Evolutionary conservation across 53 echinoderm and acorn worm species (phyloP), one percentile per base, ranked within the genome.

Genomic region (Echinarachnius parma): DNA sequence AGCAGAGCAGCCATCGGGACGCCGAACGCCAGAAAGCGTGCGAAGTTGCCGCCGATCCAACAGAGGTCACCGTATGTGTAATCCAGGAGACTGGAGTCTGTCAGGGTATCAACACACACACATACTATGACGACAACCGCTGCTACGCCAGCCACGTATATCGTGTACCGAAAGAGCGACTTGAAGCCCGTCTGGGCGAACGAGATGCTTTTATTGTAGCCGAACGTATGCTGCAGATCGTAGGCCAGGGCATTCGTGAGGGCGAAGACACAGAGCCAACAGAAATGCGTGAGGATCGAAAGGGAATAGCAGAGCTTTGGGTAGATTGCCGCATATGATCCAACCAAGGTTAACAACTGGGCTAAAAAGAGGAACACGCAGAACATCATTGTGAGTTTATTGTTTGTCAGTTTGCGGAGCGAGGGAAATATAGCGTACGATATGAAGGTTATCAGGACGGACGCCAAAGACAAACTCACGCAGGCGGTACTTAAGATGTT

Each of bases 121-220:
- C 70, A 69, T 4, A 53, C 53, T 27, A 69, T 53, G 13, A 69
- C 70, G 22, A 69, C 70, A 13, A 31, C 31, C 11, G 34, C 11
- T 20, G 70, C 26, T 23, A 53, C 53, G 7, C 53, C 53, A 1
- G 37, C 32, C 3, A 69, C 34, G 19, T 69, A 69, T 1, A 53
- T 22, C 4, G 53, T 2, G 70, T 69, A 53, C 23, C 34, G 23
- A 7, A 35, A 2, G 5, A 69, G 37, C 5, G 70, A 52, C 34
- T 53, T 69, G 2, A 69, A 53, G n/a, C 70, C 53, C 0, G 34
- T 53, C 53, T 69, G 53, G 22, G 70, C 70, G 25, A 69, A 69
- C 2, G 21, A n/a, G 54, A 69, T 33, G 19, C 70, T 53, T 0
- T 24, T 21, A 21, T 53, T 53, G 54, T 34, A 52, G 53, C 70